phyloP scores from a whole-genome alignment of 35 echinoderm and acorn worm species.

The Apostichopus parvimensis region DNA sequence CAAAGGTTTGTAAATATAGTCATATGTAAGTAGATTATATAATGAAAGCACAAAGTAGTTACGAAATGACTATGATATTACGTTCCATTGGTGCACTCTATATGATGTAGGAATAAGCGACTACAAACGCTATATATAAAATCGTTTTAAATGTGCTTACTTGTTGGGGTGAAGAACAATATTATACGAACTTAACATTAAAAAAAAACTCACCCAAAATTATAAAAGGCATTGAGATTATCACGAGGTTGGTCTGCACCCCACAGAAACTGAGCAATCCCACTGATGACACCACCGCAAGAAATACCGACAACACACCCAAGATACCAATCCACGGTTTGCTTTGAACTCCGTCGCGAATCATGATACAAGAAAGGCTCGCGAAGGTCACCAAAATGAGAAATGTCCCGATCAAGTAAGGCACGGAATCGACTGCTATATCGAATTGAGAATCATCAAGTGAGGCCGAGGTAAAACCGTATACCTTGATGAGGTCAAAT shows the following conservation, averaged over 20 bases:
- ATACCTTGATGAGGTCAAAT: neutral
- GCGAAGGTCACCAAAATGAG: constrained; percentile 61
- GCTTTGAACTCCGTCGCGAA: constrained; percentile 22
- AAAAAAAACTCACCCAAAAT: constrained; percentile 43
- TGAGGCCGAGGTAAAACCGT: constrained; percentile 47
- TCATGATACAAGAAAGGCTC: constrained; percentile 63
- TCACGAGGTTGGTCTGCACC: constrained; percentile 44
- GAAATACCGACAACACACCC: constrained; percentile 38
- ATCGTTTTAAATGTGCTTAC: neutral
- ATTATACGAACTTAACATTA: neutral
- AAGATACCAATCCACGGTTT: constrained; percentile 16
- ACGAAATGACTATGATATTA: too few species aligned
- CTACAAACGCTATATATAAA: too few species aligned
- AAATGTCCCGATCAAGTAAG: constrained; percentile 46
- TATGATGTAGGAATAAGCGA: too few species aligned
- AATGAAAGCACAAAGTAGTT: too few species aligned
- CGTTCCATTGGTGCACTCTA: too few species aligned
- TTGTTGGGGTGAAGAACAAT: neutral
- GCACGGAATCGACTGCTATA: constrained; percentile 49
- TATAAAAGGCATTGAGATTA: constrained; percentile 43
- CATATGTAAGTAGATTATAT: too few species aligned
- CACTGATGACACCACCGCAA: constrained; percentile 55
- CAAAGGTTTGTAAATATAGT: too few species aligned
- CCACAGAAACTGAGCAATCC: constrained; percentile 52
- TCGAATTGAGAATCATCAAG: constrained; percentile 58